Conservation (phyloP, 1,140 invertebrate species). For the Lordiphosa collinella region DNA sequence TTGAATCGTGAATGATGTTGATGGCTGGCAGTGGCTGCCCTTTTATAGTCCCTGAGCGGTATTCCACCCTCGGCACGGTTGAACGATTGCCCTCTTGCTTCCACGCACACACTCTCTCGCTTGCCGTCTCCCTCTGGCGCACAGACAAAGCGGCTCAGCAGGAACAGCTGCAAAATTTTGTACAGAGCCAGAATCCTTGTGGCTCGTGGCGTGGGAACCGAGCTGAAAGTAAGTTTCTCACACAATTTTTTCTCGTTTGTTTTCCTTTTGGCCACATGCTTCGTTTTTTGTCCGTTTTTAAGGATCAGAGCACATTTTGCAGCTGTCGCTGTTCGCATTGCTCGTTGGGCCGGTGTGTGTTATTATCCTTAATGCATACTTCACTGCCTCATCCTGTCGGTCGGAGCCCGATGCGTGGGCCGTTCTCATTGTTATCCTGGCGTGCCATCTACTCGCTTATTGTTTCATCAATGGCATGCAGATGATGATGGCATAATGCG, state of each 20-base stretch:
- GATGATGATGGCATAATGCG: slow-evolving; percentile 74
- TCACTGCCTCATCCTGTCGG: slow-evolving; percentile 68
- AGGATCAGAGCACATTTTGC: slow-evolving; percentile 79
- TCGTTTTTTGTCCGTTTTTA: slow-evolving; percentile 63
- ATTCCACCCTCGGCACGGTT: slow-evolving; percentile 69
- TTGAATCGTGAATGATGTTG: slow-evolving; percentile 63
- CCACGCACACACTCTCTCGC: slow-evolving; percentile 17
- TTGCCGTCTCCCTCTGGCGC: slow-evolving; percentile 19
- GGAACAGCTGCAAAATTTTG: slow-evolving; percentile 69
- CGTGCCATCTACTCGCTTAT: slow-evolving; percentile 70
- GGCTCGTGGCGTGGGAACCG: slow-evolving; percentile 79
- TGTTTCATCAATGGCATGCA: slow-evolving; percentile 74
- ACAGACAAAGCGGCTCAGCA: slow-evolving; percentile 3
- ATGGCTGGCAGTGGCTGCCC: slow-evolving; percentile 3
- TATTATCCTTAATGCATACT: slow-evolving; percentile 78
- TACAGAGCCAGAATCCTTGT: slow-evolving; percentile 64
- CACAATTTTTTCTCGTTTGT: slow-evolving; percentile 79
- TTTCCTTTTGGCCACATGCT: slow-evolving; percentile 78
- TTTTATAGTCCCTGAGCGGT: slow-evolving; percentile 52
- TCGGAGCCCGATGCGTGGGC: slow-evolving; percentile 51
- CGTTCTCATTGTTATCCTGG: slow-evolving; percentile 66
- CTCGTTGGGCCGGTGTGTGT: slow-evolving; percentile 65
- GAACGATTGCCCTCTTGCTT: slow-evolving; percentile 14
- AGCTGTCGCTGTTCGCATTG: slow-evolving; percentile 73
- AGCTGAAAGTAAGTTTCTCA: slow-evolving; percentile 79